Conservation (phyloP, 2,888 invertebrate species). For the Orchestes rusci region DNA sequence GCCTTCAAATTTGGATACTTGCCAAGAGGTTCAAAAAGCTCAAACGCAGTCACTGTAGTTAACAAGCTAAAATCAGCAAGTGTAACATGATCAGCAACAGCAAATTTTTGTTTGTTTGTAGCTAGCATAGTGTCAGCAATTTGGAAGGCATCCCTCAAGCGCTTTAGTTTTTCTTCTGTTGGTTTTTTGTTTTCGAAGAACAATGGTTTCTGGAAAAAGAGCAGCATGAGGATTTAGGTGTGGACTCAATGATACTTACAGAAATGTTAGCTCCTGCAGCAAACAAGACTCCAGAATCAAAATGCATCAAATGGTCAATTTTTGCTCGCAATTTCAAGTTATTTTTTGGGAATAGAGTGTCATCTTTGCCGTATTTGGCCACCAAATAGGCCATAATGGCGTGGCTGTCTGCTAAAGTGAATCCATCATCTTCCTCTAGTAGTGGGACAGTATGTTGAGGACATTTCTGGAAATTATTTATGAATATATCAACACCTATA, state of each 20-base stretch:
- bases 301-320: conserved; percentile 50
- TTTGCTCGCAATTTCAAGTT: conserved; percentile 46
- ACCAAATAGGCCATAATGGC: conserved; percentile 46
- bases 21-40: background rate
- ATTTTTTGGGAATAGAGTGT: conserved; percentile 49
- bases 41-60: background rate
- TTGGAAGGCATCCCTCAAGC: too few relatives aligned
- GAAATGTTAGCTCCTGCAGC: conserved; percentile 28
- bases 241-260: too few relatives aligned
- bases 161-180: too few relatives aligned
- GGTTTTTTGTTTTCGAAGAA: too few relatives aligned
- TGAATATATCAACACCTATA: too few relatives aligned
- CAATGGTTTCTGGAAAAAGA: too few relatives aligned
- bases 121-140: too few relatives aligned
- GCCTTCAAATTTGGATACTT: background rate
- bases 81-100: background rate
- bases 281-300: conserved; percentile 48
- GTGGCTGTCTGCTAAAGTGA: conserved; percentile 42
- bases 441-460: conserved; percentile 50
- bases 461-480: conserved; percentile 20
- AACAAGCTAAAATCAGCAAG: too few relatives aligned
- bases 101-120: too few relatives aligned
- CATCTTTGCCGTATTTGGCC: conserved; percentile 46
- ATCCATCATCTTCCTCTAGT: conserved; percentile 45
- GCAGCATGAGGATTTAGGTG: too few relatives aligned